Conservation (phyloP, 2,113 vertebrate species). For the Connochaetes taurinus region DNA sequence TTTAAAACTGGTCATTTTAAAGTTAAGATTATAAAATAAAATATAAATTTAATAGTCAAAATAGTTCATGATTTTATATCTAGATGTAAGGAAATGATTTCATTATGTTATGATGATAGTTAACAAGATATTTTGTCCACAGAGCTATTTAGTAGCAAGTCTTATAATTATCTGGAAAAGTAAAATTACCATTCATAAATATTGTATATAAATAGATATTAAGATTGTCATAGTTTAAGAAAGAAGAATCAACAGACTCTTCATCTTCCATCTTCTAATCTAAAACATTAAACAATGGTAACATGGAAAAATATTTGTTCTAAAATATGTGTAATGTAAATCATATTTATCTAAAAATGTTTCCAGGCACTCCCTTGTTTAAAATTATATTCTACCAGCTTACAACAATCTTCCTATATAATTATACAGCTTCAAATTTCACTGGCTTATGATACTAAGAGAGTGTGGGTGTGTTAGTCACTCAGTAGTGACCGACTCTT, state of each 20-base stretch:
- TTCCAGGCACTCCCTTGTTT: not conserved
- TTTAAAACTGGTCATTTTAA: not conserved
- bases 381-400: conserved; percentile 1
- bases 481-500: accelerated
- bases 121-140: not conserved
- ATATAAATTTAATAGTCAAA: not conserved
- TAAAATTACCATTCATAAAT: not conserved
- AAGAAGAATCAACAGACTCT: not conserved
- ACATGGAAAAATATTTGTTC: not conserved
- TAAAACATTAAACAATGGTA: not conserved
- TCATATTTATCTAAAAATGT: conserved; percentile 10
- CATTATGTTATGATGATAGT: not conserved
- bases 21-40: not conserved
- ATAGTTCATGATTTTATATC: not conserved
- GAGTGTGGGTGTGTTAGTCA: not conserved
- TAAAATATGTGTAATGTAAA: not conserved
- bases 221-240: not conserved
- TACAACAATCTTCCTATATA: not conserved
- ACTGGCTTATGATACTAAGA: not conserved
- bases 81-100: not conserved
- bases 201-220: not conserved
- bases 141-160: not conserved
- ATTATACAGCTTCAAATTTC: not conserved
- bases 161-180: not conserved
- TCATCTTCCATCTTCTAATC: not conserved